Base-by-base conservation (phyloP, 2,888 invertebrate species). In the Neelides folsomi region DNA sequence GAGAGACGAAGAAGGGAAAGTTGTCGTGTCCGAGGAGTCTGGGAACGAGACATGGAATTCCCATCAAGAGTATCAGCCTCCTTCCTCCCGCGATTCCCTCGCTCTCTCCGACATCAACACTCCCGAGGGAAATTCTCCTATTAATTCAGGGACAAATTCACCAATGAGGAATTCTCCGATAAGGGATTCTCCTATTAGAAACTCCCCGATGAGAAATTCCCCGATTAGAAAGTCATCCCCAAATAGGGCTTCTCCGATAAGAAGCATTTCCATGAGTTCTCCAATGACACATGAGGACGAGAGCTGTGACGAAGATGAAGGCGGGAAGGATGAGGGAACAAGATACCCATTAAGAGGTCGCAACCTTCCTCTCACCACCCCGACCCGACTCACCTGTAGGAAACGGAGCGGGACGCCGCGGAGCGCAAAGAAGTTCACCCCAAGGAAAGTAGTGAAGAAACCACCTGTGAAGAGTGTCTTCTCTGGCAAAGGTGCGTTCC, bases 401-500 rank as follows among this genome's bases (percentile, higher is more conserved):
- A 41, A 27, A 13, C 15, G 27, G 34, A 15, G n/a, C 18, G 13
- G 16, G 19, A 48, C 20, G 19, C 38, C 52, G 41, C 48, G 51
- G 37, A 48, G 42, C 40, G 34, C 34, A 36, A 40, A 15, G 39
- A 37, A 51, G 41, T 49, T 45, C 37, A 55, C 55, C 34, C 59
- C 58, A 36, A 54, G 54, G 41, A 60, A 49, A 48, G 43, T 62
- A 16, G 57, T 59, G 18, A 59, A 52, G 46, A 60, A 58, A 52
- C 49, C 57, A 53, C 60, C 57, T 52, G 60, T 60, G 51, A 58
- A 53, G 49, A 58, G 57, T 13, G 51, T 56, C 43, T 58, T 54
- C 52, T 56, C 58, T 46, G 59, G 54, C 36, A 58, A 63, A 61
- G 60, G 63, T 27, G 27, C 27, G 27, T 27, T 27, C 27, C 27